Evolutionary conservation across 1,140 invertebrate species (phyloP), one percentile per base, ranked within the genome.

Genomic region (Drosophila burlai): DNA sequence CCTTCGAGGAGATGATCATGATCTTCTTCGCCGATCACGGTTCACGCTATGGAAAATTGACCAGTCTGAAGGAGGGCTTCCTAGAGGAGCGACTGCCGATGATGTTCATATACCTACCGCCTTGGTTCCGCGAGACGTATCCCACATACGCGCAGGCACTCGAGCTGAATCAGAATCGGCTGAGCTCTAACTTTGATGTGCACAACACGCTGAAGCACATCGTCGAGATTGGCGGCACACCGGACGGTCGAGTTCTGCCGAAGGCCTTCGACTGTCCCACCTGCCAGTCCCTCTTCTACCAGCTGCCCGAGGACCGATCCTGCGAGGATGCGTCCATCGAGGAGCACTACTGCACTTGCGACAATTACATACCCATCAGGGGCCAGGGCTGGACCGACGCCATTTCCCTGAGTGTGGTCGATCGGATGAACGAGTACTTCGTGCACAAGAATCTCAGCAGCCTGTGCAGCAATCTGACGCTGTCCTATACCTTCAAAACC

Each of bases 21-120:
- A 94, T 99, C 34, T 95, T 98, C 21, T 94, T 98, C 78, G 98
- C 97, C 76, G 98, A 99, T 93, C 98, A 99, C 92, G 98, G 98
- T 0, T 96, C 97, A 81, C 92, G 98, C 36, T 99, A 96, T 94
- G 98, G 98, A 6, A 92, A 93, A 9, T 95, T 98, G 18, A 90
- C 96, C 16, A 91, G 94, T 55, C 62, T 92, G 52, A 16, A 67
- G 80, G 95, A 96, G 67, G 98, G 98, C 0, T 96, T 80, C 96
- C 91, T 94, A 97, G 98, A 99, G 92, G 98, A 99, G 91, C 93
- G 98, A 36, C 92, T 99, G 36, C 98, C 98, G 0, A 97, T 98
- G 83, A 94, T 98, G 43, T 96, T 96, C 74, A 93, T 98, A 7
- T 94, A 95, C 54, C 69, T 98, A 15, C 98, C 98, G 0, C 93